phyloP scores from a whole-genome alignment of 2,888 invertebrate genomes.

The Dicyrtoma fusca region DNA sequence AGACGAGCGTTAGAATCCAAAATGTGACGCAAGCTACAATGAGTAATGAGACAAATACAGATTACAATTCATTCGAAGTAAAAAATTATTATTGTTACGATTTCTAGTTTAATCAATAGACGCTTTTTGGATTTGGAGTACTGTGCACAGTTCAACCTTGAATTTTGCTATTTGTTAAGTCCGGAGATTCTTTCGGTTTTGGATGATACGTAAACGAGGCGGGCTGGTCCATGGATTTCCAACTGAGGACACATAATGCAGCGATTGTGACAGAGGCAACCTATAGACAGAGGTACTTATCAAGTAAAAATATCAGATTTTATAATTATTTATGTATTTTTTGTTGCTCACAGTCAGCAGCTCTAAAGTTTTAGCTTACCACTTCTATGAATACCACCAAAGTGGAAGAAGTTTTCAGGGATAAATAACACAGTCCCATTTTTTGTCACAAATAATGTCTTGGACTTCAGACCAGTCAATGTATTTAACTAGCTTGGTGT shows the following conservation, averaged over 20 bases:
- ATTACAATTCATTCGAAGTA: not conserved
- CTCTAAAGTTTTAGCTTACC: not conserved
- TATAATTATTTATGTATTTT: too few species aligned
- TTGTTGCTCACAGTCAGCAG: too few species aligned
- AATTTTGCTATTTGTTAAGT: not conserved
- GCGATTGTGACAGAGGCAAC: not conserved
- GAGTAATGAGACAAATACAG: not conserved
- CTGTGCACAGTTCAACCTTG: too few species aligned
- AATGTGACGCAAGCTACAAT: conserved; percentile 10
- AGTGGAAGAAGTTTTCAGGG: conserved; percentile 8
- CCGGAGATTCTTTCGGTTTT: not conserved
- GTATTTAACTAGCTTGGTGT: too few species aligned
- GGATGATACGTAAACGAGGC: not conserved
- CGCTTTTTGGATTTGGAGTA: too few species aligned
- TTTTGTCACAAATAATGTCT: too few species aligned
- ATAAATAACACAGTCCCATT: conserved; percentile 3
- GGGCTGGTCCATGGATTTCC: not conserved
- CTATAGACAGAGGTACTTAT: too few species aligned
- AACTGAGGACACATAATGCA: conserved; percentile 11
- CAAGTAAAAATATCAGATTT: too few species aligned
- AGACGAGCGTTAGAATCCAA: conserved; percentile 19
- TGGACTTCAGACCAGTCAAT: too few species aligned
- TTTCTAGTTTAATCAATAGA: too few species aligned
- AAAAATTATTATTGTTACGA: not conserved
- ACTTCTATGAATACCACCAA: conserved; percentile 8